A percentile compares a stretch with the other conserved stretches of the same genome.
phyloP scores from a whole-genome alignment of 2,797 vertebrate genomes.

The Zonotrichia albicollis region DNA sequence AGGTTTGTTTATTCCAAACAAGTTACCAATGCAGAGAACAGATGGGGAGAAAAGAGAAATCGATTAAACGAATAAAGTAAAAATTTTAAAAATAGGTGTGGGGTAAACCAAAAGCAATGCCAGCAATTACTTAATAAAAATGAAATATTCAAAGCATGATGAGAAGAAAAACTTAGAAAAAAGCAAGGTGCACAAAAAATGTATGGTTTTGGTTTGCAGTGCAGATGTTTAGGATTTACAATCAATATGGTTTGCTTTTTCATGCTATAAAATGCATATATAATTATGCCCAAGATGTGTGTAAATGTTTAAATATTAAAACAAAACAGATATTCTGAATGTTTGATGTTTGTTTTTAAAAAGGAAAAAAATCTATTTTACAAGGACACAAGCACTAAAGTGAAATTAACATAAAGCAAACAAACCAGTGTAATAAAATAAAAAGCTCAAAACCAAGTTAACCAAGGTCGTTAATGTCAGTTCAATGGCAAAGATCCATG shows the following conservation, averaged over 20 bases:
- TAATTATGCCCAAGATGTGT: slow-evolving; percentile 53
- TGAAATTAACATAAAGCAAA: slow-evolving; percentile 70
- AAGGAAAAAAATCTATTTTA: slow-evolving; percentile 43
- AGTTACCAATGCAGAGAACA: neutral
- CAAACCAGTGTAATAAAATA: slow-evolving; percentile 58
- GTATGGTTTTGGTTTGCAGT: slow-evolving; percentile 35
- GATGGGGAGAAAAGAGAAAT: neutral
- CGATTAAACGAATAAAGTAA: neutral
- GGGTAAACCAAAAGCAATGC: neutral
- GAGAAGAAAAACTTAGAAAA: slow-evolving; percentile 17
- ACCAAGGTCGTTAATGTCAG: slow-evolving; percentile 54
- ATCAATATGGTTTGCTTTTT: slow-evolving; percentile 62
- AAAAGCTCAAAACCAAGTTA: slow-evolving; percentile 61
- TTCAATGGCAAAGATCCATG: slow-evolving; percentile 64
- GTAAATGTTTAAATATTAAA: slow-evolving; percentile 71
- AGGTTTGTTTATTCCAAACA: neutral
- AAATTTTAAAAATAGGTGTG: neutral
- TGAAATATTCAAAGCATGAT: neutral
- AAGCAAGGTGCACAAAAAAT: slow-evolving; percentile 38
- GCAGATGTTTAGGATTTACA: slow-evolving; percentile 63
- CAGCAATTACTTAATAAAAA: slow-evolving; percentile 27
- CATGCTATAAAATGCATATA: slow-evolving; percentile 57
- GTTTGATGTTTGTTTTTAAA: slow-evolving; percentile 52
- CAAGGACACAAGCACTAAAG: slow-evolving; percentile 46
- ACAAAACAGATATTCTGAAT: slow-evolving; percentile 49